Evolutionary conservation across 2,888 invertebrate species (phyloP).

Genomic region (Epicampocera succincta): DNA sequence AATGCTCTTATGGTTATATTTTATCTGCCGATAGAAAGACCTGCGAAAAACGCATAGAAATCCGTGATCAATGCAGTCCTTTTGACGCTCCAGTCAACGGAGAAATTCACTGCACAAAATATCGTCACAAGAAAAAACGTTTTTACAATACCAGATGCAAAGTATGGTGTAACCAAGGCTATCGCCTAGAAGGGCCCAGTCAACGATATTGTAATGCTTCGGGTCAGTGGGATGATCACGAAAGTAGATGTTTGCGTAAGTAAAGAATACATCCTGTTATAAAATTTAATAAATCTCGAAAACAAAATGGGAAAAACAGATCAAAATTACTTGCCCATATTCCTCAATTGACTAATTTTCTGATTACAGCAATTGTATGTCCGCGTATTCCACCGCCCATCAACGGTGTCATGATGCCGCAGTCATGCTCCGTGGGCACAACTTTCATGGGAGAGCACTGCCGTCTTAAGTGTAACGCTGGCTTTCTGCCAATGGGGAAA

Average conservation of each 20-base stretch:
- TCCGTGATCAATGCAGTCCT: constrained; percentile 77
- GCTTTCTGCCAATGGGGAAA: constrained; percentile 80
- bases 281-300: too few relatives aligned
- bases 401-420: constrained; percentile 83
- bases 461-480: constrained; percentile 82
- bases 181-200: constrained; percentile 83
- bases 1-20: constrained; percentile 81
- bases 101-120: constrained; percentile 78
- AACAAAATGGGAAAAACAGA: too few relatives aligned
- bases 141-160: constrained; percentile 80
- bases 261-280: constrained; percentile 69
- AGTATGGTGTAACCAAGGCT: constrained; percentile 82
- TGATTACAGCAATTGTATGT: constrained; percentile 81
- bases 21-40: constrained; percentile 75
- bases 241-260: constrained; percentile 83
- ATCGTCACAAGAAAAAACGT: constrained; percentile 78
- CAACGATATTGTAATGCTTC: constrained; percentile 82
- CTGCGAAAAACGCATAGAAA: constrained; percentile 72
- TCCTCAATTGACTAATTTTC: too few relatives aligned
- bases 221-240: constrained; percentile 82
- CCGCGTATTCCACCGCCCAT: constrained; percentile 82
- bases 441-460: constrained; percentile 82
- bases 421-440: constrained; percentile 82
- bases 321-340: too few relatives aligned
- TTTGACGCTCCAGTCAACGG: constrained; percentile 79